Percentiles rank a stretch among this genome's conserved stretches.
Evolutionary conservation across 1,140 invertebrate genomes (phyloP).

Genomic region (Drosophila bocqueti): DNA sequence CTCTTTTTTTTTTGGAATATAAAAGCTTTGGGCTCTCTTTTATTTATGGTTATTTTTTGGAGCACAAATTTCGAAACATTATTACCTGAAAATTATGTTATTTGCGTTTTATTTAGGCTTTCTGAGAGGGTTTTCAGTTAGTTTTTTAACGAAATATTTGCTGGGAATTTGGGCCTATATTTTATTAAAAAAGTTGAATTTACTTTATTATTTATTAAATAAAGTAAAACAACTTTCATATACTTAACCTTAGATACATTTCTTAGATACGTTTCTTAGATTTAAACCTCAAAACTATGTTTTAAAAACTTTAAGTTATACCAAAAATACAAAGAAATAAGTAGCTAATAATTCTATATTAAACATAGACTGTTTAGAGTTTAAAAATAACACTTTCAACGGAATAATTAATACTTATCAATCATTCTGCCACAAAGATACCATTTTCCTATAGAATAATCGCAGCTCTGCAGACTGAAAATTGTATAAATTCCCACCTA

Average conservation of each 20-base stretch:
- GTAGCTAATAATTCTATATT: neutral
- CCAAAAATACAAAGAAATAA: neutral
- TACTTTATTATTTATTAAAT: no score
- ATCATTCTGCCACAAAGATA: neutral
- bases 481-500: neutral
- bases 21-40: constrained; percentile 10
- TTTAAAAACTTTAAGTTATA: no score
- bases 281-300: neutral
- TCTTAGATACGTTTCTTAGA: neutral
- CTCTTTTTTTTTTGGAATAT: constrained; percentile 1
- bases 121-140: no score
- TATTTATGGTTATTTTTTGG: neutral
- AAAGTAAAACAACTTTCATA: neutral
- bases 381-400: neutral
- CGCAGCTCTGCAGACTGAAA: neutral
- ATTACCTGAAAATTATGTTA: neutral
- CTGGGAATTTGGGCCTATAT: neutral
- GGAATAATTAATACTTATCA: neutral
- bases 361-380: no score
- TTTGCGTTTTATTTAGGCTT: neutral
- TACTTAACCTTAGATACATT: neutral
- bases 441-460: neutral
- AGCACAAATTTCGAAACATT: constrained; percentile 5
- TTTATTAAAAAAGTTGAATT: neutral
- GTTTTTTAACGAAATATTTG: neutral